Evolutionary conservation across 2,797 vertebrate genomes (phyloP).

Genomic region (Tamandua tetradactyla): DNA sequence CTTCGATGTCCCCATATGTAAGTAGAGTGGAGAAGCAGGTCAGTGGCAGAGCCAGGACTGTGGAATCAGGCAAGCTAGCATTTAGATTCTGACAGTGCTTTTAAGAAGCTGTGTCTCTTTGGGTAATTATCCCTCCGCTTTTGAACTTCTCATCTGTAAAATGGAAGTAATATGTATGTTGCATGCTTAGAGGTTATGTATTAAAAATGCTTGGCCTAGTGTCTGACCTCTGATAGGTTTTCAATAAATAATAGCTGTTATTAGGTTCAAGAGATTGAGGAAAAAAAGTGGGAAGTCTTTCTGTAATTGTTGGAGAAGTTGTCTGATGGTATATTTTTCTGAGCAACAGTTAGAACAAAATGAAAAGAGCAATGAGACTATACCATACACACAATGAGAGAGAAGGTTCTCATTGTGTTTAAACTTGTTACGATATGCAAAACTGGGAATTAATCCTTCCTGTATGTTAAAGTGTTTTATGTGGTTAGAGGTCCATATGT

Average conservation of each 20-base stretch:
- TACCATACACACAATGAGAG: neutral
- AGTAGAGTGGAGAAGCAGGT: neutral
- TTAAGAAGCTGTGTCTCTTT: neutral
- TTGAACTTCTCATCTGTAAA: neutral
- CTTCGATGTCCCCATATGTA: accelerated
- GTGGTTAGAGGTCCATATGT: neutral
- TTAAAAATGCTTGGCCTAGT: neutral
- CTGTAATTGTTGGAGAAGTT: neutral
- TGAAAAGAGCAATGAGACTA: neutral
- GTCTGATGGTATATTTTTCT: slow-evolving; percentile 18
- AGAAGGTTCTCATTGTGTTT: neutral
- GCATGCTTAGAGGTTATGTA: neutral
- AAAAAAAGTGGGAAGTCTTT: neutral
- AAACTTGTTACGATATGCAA: neutral
- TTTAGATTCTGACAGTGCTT: neutral
- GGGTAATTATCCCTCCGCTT: neutral
- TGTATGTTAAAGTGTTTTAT: neutral
- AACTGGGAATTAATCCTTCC: neutral
- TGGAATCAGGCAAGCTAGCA: neutral
- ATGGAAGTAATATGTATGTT: neutral
- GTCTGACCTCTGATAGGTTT: neutral
- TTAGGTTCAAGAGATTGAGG: neutral
- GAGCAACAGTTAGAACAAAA: neutral
- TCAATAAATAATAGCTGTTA: neutral
- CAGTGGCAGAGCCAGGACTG: neutral